Percentiles rank a stretch among this genome's conserved stretches.
phyloP scores from a whole-genome alignment of 2,797 vertebrate species.

The Synanceia verrucosa region DNA sequence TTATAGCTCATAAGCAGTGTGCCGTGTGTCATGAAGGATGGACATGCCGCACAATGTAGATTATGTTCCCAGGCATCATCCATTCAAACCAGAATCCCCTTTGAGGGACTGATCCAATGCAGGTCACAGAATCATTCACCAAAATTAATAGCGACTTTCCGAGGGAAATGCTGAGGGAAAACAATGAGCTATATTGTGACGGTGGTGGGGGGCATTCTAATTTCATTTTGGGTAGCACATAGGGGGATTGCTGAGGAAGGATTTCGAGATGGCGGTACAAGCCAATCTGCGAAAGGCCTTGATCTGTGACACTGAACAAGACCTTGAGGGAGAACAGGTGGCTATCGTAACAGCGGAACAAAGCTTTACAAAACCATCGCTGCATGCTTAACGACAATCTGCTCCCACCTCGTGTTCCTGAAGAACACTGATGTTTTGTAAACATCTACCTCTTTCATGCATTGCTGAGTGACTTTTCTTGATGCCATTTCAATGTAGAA shows the following conservation, averaged over 20 bases:
- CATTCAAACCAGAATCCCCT: conserved; percentile 30
- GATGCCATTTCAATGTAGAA: conserved; percentile 3
- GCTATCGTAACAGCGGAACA: conserved; percentile 16
- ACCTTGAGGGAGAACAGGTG: conserved; percentile 60
- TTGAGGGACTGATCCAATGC: conserved; percentile 42
- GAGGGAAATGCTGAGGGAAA: conserved; percentile 45
- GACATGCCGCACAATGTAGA: conserved; percentile 25
- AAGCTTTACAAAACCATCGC: conserved; percentile 17
- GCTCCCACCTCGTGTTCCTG: conserved; percentile 15
- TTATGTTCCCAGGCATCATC: conserved; percentile 39
- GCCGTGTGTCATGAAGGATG: conserved; percentile 38
- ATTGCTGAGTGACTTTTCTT: conserved; percentile 35
- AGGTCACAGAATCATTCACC: conserved; percentile 46
- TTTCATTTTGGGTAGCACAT: conserved; percentile 48
- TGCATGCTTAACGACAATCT: conserved; percentile 30
- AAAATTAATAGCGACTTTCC: conserved; percentile 49
- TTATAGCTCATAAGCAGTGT: conserved; percentile 48
- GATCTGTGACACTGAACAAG: conserved; percentile 53
- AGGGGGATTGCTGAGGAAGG: conserved; percentile 35
- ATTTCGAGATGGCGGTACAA: conserved; percentile 27
- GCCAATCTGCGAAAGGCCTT: conserved; percentile 56
- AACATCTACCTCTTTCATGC: conserved; percentile 71
- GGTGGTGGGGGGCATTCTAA: conserved; percentile 44
- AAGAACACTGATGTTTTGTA: conserved; percentile 40
- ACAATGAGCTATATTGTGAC: conserved; percentile 38